These are phyloP conservation scores for Lysiphlebus fabarum DNA, from an alignment of 1,140 invertebrate genomes.

Conservation along the genomic window DNA sequence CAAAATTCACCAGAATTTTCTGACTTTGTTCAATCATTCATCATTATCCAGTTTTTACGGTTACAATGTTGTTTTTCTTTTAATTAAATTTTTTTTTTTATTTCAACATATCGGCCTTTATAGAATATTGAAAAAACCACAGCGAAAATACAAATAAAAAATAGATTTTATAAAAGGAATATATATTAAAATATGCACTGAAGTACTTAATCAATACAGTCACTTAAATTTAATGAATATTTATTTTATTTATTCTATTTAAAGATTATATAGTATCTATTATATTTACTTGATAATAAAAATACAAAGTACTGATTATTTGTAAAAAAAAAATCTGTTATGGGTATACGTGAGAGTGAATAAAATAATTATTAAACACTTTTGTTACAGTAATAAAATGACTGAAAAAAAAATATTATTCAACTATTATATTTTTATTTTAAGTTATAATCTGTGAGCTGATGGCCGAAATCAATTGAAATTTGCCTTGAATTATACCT, in stretches of 20 bases:
- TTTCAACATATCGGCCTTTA: background rate
- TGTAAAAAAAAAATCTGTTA: slow-evolving; percentile 12
- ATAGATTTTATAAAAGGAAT: background rate
- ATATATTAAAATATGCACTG: background rate
- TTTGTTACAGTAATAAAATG: no score
- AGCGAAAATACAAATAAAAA: background rate
- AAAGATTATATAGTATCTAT: slow-evolving; percentile 2
- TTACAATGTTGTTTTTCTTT: background rate
- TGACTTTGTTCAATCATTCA: no score
- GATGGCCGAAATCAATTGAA: no score
- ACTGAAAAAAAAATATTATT: no score
- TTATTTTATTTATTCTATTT: slow-evolving; percentile 10
- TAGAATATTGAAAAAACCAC: background rate
- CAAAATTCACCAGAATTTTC: no score
- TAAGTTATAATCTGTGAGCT: no score
- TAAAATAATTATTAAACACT: no score
- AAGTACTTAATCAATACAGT: slow-evolving; percentile 14
- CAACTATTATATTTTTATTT: no score
- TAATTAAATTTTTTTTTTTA: background rate
- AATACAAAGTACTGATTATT: slow-evolving; percentile 7
- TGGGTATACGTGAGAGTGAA: background rate
- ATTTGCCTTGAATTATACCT: no score
- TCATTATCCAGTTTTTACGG: background rate
- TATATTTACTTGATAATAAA: background rate
- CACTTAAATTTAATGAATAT: background rate